Conservation (phyloP, 1,140 invertebrate species). For the Pygmarrhopalites habei region DNA sequence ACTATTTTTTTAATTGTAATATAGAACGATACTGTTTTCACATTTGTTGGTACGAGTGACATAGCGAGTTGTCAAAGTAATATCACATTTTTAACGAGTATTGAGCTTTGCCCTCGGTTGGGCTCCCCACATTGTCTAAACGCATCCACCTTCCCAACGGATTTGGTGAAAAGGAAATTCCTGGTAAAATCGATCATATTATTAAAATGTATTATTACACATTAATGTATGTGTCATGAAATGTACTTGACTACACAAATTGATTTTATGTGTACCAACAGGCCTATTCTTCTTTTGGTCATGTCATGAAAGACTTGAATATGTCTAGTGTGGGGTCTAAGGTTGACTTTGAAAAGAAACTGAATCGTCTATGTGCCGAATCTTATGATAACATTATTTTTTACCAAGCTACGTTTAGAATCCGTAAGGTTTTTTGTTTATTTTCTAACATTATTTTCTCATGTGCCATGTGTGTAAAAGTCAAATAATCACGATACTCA, state of each 20-base stretch:
- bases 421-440: not conserved
- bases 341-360: constrained; percentile 12
- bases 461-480: no score
- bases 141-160: not conserved
- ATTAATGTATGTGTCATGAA: no score
- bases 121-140: constrained; percentile 20
- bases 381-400: not conserved
- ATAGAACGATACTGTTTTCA: not conserved
- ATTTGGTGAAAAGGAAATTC: no score
- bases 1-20: not conserved
- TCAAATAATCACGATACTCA: no score
- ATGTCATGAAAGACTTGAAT: constrained; percentile 43
- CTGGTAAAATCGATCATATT: no score
- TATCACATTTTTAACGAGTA: constrained; percentile 40
- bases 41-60: constrained; percentile 25
- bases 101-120: constrained; percentile 23
- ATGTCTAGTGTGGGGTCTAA: constrained; percentile 40
- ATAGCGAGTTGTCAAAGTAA: not conserved
- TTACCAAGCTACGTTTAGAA: not conserved
- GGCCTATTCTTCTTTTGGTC: constrained; percentile 46
- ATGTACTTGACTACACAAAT: no score
- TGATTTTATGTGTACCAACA: no score
- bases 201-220: no score
- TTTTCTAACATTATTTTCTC: no score
- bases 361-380: not conserved